Conservation (phyloP, 2,797 vertebrate genomes). For the Tiaroga cobitis region DNA sequence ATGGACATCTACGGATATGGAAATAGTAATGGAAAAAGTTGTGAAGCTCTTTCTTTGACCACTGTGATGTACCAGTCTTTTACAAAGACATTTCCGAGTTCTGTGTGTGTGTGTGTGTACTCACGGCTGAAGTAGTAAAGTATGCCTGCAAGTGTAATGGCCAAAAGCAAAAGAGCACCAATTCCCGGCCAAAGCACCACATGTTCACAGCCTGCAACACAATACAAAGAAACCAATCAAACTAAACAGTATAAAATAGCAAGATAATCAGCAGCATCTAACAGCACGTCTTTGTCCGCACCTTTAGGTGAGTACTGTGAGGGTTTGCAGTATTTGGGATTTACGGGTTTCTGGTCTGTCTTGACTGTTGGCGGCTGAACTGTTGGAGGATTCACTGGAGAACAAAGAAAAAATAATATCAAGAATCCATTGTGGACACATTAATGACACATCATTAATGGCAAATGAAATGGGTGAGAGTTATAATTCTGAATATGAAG, state of each 20-base stretch:
- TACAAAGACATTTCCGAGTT: not conserved
- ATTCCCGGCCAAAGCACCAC: slow-evolving; percentile 68
- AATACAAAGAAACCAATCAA: slow-evolving; percentile 28
- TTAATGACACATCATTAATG: too few species aligned
- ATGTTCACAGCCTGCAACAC: slow-evolving; percentile 59
- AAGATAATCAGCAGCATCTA: not conserved
- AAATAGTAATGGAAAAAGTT: not conserved
- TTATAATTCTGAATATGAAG: not conserved
- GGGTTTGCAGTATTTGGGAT: not conserved
- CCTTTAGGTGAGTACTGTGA: not conserved
- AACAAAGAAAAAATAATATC: not conserved
- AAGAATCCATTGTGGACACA: not conserved
- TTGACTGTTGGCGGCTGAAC: not conserved
- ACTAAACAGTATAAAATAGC: not conserved
- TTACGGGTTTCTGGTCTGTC: not conserved
- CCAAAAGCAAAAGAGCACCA: slow-evolving; percentile 62
- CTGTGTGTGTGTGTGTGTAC: slow-evolving; percentile 49
- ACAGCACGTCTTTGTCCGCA: not conserved
- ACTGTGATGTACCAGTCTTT: not conserved
- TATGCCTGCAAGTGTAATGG: slow-evolving; percentile 60
- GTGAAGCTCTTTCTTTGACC: not conserved
- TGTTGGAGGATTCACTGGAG: slow-evolving; percentile 2
- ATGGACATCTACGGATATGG: not conserved
- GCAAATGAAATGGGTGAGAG: not conserved
- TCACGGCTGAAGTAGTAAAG: slow-evolving; percentile 79